Percentiles rank a stretch among this genome's conserved stretches.
phyloP scores from a whole-genome alignment of 2,113 vertebrate species.

The Bubo blakistoni region DNA sequence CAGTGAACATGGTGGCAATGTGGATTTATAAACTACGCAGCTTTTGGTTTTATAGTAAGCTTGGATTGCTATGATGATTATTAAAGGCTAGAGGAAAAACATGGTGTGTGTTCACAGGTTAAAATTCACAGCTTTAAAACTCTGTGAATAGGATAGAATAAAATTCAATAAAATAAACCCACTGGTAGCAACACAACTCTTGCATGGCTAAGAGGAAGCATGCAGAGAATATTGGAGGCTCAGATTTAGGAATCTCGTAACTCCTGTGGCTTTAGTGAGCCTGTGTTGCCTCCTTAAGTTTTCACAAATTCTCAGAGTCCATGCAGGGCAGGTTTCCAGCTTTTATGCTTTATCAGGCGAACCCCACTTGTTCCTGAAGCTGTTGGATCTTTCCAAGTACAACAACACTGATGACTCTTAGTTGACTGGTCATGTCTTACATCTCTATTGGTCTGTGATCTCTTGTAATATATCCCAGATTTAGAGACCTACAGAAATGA shows the following conservation, averaged over 20 bases:
- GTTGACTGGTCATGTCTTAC: not conserved
- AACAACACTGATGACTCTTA: not conserved
- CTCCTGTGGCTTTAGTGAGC: not conserved
- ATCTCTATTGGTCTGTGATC: not conserved
- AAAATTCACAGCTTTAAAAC: not conserved
- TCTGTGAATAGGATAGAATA: not conserved
- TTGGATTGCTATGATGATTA: not conserved
- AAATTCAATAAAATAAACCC: not conserved
- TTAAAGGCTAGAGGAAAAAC: not conserved
- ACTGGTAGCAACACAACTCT: not conserved
- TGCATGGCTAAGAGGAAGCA: not conserved
- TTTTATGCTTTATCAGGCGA: not conserved
- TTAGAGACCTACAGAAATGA: not conserved
- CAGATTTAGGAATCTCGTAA: not conserved
- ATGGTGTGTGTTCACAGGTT: not conserved
- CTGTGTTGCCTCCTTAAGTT: not conserved
- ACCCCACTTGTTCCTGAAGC: not conserved
- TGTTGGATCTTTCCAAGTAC: not conserved
- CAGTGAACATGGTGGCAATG: not conserved
- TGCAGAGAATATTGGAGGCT: not conserved
- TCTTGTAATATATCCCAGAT: not conserved
- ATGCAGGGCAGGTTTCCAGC: not conserved
- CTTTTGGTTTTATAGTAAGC: not conserved
- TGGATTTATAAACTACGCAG: not conserved
- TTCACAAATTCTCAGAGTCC: not conserved